phyloP scores from a whole-genome alignment of 2,888 invertebrate species.

The Drosophila dives region DNA sequence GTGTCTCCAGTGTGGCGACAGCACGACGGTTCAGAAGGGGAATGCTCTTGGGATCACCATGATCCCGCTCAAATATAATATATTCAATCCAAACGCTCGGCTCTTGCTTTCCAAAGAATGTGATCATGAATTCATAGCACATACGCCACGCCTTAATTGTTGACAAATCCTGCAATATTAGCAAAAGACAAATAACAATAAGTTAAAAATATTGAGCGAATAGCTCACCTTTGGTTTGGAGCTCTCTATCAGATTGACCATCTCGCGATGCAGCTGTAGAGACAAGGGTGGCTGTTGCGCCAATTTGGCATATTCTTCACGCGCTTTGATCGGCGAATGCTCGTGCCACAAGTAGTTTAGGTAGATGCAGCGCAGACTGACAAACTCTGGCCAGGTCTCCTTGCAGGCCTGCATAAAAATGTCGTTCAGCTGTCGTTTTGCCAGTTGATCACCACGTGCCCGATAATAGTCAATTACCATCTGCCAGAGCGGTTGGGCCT shows the following conservation, averaged over 20 bases:
- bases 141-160: slow-evolving; percentile 86
- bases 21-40: slow-evolving; percentile 88
- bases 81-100: slow-evolving; percentile 91
- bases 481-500: slow-evolving; percentile 76
- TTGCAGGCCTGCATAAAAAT: slow-evolving; percentile 76
- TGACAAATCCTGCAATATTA: slow-evolving; percentile 64
- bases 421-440: slow-evolving; percentile 65
- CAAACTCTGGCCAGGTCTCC: slow-evolving; percentile 70
- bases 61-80: slow-evolving; percentile 89
- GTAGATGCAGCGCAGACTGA: slow-evolving; percentile 74
- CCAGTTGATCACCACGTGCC: slow-evolving; percentile 67
- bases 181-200: slow-evolving; percentile 71
- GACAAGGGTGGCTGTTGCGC: slow-evolving; percentile 87
- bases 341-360: slow-evolving; percentile 66
- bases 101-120: slow-evolving; percentile 88
- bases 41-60: slow-evolving; percentile 87
- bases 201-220: neutral
- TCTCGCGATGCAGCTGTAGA: slow-evolving; percentile 87
- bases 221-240: slow-evolving; percentile 41
- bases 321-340: slow-evolving; percentile 86
- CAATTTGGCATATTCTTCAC: slow-evolving; percentile 88
- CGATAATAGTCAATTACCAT: slow-evolving; percentile 76
- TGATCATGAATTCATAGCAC: slow-evolving; percentile 88
- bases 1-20: slow-evolving; percentile 86
- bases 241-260: slow-evolving; percentile 85